phyloP scores from a whole-genome alignment of 2,797 vertebrate species.

The Coregonus ussuriensis region DNA sequence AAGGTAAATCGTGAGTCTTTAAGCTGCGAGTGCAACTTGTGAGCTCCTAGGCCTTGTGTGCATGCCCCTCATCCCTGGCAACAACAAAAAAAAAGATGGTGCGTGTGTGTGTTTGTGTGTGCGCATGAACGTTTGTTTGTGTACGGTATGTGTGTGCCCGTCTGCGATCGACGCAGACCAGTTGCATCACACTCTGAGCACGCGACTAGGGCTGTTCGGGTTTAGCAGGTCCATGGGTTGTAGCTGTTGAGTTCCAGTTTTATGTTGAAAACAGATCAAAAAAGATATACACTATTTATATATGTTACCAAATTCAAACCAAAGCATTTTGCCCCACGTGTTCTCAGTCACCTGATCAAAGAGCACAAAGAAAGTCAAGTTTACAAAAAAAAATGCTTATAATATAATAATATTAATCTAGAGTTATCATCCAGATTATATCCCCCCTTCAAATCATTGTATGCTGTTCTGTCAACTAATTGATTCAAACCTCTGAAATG shows the following conservation, averaged over 20 bases:
- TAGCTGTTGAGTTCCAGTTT: constrained; percentile 47
- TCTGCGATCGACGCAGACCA: background rate
- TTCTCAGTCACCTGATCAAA: constrained; percentile 57
- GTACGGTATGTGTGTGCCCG: constrained; percentile 14
- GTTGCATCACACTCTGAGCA: constrained; percentile 3
- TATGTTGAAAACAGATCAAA: constrained; percentile 35
- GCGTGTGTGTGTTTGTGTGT: constrained; percentile 22
- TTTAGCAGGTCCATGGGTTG: constrained; percentile 46
- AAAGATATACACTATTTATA: constrained; percentile 33
- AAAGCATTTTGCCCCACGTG: constrained; percentile 64
- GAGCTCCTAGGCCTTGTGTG: constrained; percentile 31
- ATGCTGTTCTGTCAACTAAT: constrained; percentile 45
- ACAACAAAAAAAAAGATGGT: background rate
- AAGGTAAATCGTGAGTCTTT: constrained; percentile 34
- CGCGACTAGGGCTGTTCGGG: constrained; percentile 13
- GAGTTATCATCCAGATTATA: background rate
- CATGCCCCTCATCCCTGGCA: background rate
- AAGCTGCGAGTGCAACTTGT: constrained; percentile 23
- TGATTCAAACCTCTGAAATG: constrained; percentile 2
- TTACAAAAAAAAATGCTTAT: constrained; percentile 45
- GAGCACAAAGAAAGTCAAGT: constrained; percentile 74
- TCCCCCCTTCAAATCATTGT: constrained; percentile 20
- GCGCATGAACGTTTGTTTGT: constrained; percentile 18
- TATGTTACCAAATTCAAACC: constrained; percentile 63
- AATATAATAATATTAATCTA: background rate